Evolutionary conservation across 2,888 invertebrate species (phyloP), one percentile per base, ranked within the genome.

Genomic region (Allygus modestus): DNA sequence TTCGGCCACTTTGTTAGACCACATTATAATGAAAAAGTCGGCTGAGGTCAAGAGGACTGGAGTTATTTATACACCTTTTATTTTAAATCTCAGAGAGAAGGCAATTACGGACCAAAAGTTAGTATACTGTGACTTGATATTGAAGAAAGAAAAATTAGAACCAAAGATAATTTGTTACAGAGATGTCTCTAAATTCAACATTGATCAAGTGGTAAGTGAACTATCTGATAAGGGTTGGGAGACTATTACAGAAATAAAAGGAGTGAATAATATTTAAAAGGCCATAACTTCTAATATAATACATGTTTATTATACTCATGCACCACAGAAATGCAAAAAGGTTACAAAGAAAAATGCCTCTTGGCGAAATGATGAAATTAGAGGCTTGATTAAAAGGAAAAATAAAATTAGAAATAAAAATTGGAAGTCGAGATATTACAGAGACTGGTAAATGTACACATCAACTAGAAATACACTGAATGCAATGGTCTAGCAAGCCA

Each of bases 1-100:
- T 17, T 69, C 69, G 69, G 69, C 33, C 31, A 69, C 69, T 33
- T 69, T 69, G 33, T 69, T 69, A 69, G 69, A 69, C 69, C 69
- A 69, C 31, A 69, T n/a, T n/a, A 69, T 69, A 1, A n/a, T 69
- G 31, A 31, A 31, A 28, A 69, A 31, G 69, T 69, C 69, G 31
- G 33, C 31, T 17, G 69, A 69, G 69, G n/a, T 69, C 69, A 33
- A 69, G 69, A 69, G 33, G 69, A 69, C 2, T 31, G 69, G 69
- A 2, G 69, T 69, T 33, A 17, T 69, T 17, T 4, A 31, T 17
- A n/a, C 69, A 9, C 17, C 31, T 17, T 4, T 4, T n/a, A 31
- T 69, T 15, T 17, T 1, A 31, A 31, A 69, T n/a, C 69, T 31
- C 33, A 69, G 69, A 69, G 31, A n/a, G 33, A 31, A 31, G 69